Conservation (phyloP, 2,888 invertebrate species). For the Cephonodes hylas region DNA sequence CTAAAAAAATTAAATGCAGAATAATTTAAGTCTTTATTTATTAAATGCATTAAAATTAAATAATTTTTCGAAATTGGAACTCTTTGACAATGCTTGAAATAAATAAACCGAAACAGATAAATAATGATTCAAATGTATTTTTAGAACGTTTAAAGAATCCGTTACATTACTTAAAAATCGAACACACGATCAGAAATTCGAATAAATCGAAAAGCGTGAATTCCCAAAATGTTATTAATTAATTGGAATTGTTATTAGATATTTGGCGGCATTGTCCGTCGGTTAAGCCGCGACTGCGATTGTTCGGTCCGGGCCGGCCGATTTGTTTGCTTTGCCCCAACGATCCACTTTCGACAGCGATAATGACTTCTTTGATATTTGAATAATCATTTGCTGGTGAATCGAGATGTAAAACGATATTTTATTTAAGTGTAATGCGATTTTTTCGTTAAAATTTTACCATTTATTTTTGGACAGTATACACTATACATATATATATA, state of each 20-base stretch:
- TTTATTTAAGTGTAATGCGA: not conserved
- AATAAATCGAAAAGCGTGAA: not conserved
- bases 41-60: too few species aligned
- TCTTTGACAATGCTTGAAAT: too few species aligned
- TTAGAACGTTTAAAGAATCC: too few species aligned
- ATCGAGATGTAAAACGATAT: constrained; percentile 5
- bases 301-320: constrained; percentile 27
- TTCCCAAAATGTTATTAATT: not conserved
- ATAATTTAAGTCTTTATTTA: too few species aligned
- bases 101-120: too few species aligned
- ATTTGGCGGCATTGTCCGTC: constrained; percentile 19
- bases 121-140: too few species aligned
- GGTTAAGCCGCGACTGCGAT: constrained; percentile 31
- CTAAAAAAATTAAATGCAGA: too few species aligned
- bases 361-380: constrained; percentile 50
- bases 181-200: not conserved
- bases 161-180: too few species aligned
- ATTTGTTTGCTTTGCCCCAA: constrained; percentile 27
- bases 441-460: not conserved
- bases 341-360: constrained; percentile 31
- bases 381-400: constrained; percentile 35
- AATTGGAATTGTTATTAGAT: not conserved
- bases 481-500: too few species aligned
- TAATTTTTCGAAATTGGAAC: too few species aligned
- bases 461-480: too few species aligned